Conservation (phyloP, 2,888 invertebrate species). For the Lasioglossum leucozonium region DNA sequence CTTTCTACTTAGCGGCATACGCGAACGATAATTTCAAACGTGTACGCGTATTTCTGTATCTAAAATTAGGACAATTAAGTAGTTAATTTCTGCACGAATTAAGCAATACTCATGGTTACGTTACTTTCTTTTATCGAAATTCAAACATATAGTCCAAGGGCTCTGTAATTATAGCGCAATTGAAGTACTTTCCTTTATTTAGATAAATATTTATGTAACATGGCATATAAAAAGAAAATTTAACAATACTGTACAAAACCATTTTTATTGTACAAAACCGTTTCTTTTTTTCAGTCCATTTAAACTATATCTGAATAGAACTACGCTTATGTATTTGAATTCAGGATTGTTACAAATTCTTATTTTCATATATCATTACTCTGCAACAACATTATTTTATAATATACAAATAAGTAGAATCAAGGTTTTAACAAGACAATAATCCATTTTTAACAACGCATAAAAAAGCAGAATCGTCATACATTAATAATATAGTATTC, state of each 20-base stretch:
- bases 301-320: neutral
- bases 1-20: neutral
- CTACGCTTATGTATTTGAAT: neutral
- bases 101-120: neutral
- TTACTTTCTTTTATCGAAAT: neutral
- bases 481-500: constrained; percentile 5
- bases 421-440: constrained; percentile 22
- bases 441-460: constrained; percentile 2
- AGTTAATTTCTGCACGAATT: neutral
- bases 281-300: neutral
- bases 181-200: neutral
- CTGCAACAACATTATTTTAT: neutral
- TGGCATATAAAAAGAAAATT: neutral
- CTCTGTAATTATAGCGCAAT: neutral
- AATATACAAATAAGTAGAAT: constrained; percentile 11
- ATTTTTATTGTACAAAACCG: constrained; percentile 14
- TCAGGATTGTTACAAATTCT: constrained; percentile 3
- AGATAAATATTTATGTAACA: neutral
- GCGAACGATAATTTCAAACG: neutral
- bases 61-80: neutral
- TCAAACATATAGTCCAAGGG: neutral
- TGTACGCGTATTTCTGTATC: neutral
- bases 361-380: neutral
- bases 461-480: neutral
- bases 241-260: constrained; percentile 3